These are phyloP conservation scores for Odontomyia ornata DNA, from an alignment of 2,888 invertebrate species.

Conservation along the genomic window DNA sequence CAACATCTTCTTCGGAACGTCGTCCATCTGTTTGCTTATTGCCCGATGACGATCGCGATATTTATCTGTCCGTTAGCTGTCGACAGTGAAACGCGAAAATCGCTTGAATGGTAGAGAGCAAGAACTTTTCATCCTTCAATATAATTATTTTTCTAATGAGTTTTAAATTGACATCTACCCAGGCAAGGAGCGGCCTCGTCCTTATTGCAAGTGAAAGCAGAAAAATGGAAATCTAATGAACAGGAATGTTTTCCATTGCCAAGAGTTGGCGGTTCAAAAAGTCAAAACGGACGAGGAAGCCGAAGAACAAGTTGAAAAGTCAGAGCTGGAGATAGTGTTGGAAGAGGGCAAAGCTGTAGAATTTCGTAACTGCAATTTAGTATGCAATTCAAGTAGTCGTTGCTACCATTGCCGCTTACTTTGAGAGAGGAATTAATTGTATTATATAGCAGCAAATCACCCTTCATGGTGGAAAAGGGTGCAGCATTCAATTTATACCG, in stretches of 20 bases:
- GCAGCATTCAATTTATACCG: neutral
- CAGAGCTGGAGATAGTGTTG: neutral
- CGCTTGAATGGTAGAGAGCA: neutral
- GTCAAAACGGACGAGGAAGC: no score
- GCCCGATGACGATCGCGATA: neutral
- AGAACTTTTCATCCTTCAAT: slow-evolving; percentile 28
- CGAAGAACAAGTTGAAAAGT: neutral
- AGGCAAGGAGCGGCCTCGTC: slow-evolving; percentile 23
- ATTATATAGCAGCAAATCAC: slow-evolving; percentile 13
- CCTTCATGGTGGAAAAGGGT: neutral
- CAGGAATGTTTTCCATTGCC: slow-evolving; percentile 22
- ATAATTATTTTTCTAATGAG: slow-evolving; percentile 47
- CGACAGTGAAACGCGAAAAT: neutral
- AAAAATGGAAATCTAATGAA: slow-evolving; percentile 24
- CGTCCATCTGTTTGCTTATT: slow-evolving; percentile 4
- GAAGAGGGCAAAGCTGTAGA: neutral
- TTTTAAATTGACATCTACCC: slow-evolving; percentile 47
- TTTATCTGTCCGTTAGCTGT: neutral
- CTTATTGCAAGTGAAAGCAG: neutral
- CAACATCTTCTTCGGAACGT: neutral
- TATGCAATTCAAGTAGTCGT: slow-evolving; percentile 29
- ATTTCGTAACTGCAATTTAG: slow-evolving; percentile 26
- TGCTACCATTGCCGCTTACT: neutral
- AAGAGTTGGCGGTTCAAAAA: neutral
- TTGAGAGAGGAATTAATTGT: slow-evolving; percentile 23